Percentiles rank a stretch among this genome's conserved stretches.
Evolutionary conservation across 1,140 invertebrate species (phyloP).

Genomic region (Trichonephila inaurata): DNA sequence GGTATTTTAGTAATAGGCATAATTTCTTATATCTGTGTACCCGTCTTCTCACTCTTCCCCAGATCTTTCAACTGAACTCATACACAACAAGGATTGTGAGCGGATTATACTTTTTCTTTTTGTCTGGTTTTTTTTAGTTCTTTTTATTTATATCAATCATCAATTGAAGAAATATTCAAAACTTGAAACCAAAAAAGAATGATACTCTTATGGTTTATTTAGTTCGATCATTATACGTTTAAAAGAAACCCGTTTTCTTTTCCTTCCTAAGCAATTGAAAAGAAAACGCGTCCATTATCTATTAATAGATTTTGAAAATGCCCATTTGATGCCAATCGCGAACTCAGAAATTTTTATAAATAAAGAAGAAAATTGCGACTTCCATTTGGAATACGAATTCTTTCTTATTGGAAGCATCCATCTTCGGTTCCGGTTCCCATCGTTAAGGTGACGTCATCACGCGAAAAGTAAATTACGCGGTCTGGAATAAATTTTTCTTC

Average conservation of each 20-base stretch:
- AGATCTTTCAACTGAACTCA: no score
- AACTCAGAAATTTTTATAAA: neutral
- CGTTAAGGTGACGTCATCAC: neutral
- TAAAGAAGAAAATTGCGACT: neutral
- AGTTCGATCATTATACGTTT: neutral
- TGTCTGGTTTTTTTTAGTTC: no score
- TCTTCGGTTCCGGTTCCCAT: neutral
- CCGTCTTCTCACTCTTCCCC: no score
- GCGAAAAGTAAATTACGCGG: neutral
- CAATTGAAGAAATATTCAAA: no score
- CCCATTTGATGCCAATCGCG: neutral
- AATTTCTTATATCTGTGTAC: no score
- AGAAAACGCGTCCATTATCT: neutral
- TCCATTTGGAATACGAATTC: neutral
- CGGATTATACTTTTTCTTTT: no score
- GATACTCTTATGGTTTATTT: no score
- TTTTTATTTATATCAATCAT: no score
- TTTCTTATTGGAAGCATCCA: slow-evolving; percentile 14
- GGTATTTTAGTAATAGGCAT: no score
- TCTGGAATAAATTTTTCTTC: neutral
- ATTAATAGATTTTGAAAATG: neutral
- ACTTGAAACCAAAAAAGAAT: no score
- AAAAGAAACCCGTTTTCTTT: neutral
- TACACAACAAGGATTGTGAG: no score
- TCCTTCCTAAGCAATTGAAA: neutral